These are phyloP conservation scores for Sylvia atricapilla DNA, from an alignment of 2,113 vertebrate genomes.

Conservation along the genomic window DNA sequence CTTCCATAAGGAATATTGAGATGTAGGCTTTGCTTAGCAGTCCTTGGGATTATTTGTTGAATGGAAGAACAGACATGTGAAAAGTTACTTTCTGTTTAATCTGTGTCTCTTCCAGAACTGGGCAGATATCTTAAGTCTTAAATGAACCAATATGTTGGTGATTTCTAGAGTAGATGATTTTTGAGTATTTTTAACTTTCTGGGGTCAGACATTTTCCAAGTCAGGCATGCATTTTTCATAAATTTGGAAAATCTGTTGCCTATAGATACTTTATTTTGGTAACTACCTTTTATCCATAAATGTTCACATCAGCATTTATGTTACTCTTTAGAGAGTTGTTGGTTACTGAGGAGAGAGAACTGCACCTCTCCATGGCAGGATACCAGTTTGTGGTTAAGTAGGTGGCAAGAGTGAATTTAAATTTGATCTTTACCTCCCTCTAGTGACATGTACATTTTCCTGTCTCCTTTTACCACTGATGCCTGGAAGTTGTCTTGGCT, in stretches of 20 bases:
- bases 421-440: conserved; percentile 11
- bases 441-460: neutral
- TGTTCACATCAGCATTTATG: neutral
- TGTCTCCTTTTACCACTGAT: neutral
- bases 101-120: neutral
- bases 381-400: neutral
- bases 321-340: neutral
- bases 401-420: neutral
- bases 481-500: neutral
- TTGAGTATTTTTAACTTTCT: neutral
- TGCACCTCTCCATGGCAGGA: neutral
- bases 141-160: neutral
- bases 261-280: neutral
- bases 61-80: neutral
- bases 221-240: neutral
- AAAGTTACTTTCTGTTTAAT: neutral
- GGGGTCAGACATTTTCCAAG: neutral
- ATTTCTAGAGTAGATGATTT: neutral
- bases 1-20: neutral
- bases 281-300: neutral
- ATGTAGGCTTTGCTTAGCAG: neutral
- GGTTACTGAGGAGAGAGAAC: neutral
- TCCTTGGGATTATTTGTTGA: neutral
- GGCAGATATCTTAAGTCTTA: neutral
- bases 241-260: neutral